Conservation (phyloP, 1,140 invertebrate genomes). For the Drosophila ercepeae region DNA sequence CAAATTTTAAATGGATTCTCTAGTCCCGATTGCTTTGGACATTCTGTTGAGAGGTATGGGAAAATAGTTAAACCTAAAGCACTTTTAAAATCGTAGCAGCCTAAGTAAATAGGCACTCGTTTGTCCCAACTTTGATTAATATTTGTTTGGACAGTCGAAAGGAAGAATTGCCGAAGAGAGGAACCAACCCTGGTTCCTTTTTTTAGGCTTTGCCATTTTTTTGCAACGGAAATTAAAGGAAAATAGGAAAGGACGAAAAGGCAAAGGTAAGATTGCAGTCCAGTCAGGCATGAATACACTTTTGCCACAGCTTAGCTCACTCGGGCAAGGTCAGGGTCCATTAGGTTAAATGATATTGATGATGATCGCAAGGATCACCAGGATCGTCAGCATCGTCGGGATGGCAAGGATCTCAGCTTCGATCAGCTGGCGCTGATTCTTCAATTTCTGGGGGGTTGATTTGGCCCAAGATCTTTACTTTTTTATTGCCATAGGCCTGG, state of each 20-base stretch:
- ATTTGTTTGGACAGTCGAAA: constrained; percentile 73
- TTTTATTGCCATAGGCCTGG: constrained; percentile 29
- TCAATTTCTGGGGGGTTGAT: constrained; percentile 40
- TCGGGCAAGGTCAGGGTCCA: constrained; percentile 74
- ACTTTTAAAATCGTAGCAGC: constrained; percentile 7
- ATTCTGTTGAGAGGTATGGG: neutral
- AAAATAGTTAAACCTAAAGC: constrained; percentile 7
- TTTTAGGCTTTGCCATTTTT: constrained; percentile 41
- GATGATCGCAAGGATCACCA: constrained; percentile 40
- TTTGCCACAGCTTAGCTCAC: constrained; percentile 78
- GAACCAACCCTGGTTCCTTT: constrained; percentile 29
- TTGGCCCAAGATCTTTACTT: constrained; percentile 10
- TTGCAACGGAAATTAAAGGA: constrained; percentile 53
- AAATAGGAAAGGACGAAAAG: constrained; percentile 24
- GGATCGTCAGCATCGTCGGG: neutral
- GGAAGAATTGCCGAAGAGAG: constrained; percentile 49
- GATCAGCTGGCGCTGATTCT: constrained; percentile 61
- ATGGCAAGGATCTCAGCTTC: constrained; percentile 2
- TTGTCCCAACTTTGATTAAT: constrained; percentile 66
- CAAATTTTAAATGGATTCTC: neutral
- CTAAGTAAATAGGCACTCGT: constrained; percentile 54
- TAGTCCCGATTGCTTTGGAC: neutral
- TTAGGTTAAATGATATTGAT: constrained; percentile 83
- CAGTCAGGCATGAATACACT: constrained; percentile 73
- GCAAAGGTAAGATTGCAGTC: constrained; percentile 17